Base-by-base conservation (phyloP, 2,797 vertebrate genomes). In the Microctenopoma stevenorrisi region DNA sequence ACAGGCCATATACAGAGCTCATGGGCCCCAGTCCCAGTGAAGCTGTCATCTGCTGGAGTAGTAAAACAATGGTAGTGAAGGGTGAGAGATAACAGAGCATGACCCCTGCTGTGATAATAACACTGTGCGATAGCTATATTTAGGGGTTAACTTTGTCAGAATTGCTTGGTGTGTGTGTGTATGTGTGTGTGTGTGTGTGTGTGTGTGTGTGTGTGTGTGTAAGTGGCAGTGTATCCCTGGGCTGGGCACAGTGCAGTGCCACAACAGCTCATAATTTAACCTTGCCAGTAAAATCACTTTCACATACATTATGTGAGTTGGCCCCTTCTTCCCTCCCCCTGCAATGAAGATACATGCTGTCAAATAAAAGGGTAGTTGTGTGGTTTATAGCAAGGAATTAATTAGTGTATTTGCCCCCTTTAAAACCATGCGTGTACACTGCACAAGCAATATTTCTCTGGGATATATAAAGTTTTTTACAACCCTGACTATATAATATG, bases 11-110 rank as follows among this genome's bases (percentile, higher is more conserved):
- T 60, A 81, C 40, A 52, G 66, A 83, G 68, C 69, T 75, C 76
- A 77, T 48, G 72, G 82, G 74, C 72, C 78, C 70, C 70, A 58
- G 79, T 64, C 67, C 77, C 59, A 53, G 79, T 81, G 85, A 79
- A 85, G 78, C 87, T 90, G 89, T 90, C 88, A 86, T 86, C 86
- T 82, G 69, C 76, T 78, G 66, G 60, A 78, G 81, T 80, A 85
- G 85, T 86, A 83, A 89, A 92, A 91, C 90, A 92, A 91, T 88
- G 72, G 84, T 64, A 89, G 87, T 82, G 90, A 86, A 86, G 89
- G 83, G 78, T 85, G 86, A 90, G 78, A 87, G 90, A 91, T 91
- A 91, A 88, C 88, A 84, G 79, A 79, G 82, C 82, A 68, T 79
- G 73, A 42, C 83, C 86, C 86, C 84, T 82, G 86, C 88, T 85